phyloP scores from a whole-genome alignment of 2,888 invertebrate species.

The Chrysolina americana region DNA sequence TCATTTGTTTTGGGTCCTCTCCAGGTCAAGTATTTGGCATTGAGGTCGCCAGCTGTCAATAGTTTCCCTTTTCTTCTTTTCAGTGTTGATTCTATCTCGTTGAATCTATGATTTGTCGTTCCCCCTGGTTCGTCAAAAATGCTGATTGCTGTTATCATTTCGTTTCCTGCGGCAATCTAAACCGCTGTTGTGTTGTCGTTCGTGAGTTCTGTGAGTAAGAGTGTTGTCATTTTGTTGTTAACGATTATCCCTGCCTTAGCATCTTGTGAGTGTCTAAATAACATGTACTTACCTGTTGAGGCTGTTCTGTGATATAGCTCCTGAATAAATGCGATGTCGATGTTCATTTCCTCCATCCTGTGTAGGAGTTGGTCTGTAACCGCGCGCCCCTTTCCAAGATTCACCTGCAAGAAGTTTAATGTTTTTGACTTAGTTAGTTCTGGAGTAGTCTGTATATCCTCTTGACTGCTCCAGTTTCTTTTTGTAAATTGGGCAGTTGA shows the following conservation, averaged over 20 bases:
- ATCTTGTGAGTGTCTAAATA: background rate
- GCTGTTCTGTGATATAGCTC: background rate
- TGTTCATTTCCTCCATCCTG: background rate
- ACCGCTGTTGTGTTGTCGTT: background rate
- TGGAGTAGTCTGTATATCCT: background rate
- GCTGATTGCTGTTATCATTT: background rate
- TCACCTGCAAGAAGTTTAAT: too few species aligned
- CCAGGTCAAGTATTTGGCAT: too few species aligned
- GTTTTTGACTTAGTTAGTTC: too few species aligned
- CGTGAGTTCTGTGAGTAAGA: background rate
- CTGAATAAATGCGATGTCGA: background rate
- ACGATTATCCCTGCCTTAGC: background rate
- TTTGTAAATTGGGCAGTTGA: too few species aligned
- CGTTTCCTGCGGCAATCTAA: background rate
- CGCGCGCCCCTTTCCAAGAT: too few species aligned
- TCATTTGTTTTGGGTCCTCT: too few species aligned
- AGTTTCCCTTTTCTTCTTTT: background rate
- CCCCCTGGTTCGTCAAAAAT: background rate
- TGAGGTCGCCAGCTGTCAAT: background rate
- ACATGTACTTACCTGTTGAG: too few species aligned
- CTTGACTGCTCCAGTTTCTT: too few species aligned
- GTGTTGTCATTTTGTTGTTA: background rate
- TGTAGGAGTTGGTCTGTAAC: too few species aligned
- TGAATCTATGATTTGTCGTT: background rate
- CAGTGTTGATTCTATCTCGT: background rate